Conservation (phyloP, 2,797 vertebrate genomes). For the Galaxias olidus region DNA sequence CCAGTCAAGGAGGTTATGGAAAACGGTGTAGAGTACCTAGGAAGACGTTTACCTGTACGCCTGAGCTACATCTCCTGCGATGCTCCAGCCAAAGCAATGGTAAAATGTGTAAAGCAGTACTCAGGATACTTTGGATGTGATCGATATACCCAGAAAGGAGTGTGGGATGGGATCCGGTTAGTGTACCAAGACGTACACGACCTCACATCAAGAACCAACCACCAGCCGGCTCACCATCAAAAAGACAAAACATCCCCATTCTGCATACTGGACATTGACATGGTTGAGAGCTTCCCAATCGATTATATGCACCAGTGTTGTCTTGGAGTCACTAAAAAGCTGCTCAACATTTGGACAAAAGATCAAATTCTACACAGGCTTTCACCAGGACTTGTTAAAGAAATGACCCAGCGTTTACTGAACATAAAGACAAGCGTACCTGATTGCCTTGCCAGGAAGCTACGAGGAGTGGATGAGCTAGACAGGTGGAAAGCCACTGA, state of each 20-base stretch:
- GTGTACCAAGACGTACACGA: no score
- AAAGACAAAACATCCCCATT: background rate
- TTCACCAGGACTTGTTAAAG: background rate
- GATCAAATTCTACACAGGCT: no score
- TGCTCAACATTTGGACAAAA: no score
- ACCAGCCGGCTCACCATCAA: background rate
- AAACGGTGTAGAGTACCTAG: no score
- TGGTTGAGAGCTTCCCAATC: background rate
- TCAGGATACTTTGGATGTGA: slow-evolving; percentile 17
- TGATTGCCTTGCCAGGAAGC: background rate
- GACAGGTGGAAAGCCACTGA: no score
- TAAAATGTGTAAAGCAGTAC: slow-evolving; percentile 6
- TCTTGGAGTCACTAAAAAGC: slow-evolving; percentile 1
- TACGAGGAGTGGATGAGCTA: slow-evolving; percentile 2
- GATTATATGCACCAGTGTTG: slow-evolving; percentile 10
- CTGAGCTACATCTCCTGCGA: background rate
- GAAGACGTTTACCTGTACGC: no score
- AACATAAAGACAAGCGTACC: background rate
- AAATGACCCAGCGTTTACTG: background rate
- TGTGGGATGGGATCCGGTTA: no score
- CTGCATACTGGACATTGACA: background rate
- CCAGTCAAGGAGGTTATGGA: no score
- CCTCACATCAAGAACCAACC: slow-evolving; percentile 4
- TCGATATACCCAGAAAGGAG: slow-evolving; percentile 1
- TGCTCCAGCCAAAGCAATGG: slow-evolving; percentile 4